Percentiles rank a stretch among this genome's conserved stretches.
Evolutionary conservation across 2,797 vertebrate genomes (phyloP).

Genomic region (Pteronotus mesoamericanus): DNA sequence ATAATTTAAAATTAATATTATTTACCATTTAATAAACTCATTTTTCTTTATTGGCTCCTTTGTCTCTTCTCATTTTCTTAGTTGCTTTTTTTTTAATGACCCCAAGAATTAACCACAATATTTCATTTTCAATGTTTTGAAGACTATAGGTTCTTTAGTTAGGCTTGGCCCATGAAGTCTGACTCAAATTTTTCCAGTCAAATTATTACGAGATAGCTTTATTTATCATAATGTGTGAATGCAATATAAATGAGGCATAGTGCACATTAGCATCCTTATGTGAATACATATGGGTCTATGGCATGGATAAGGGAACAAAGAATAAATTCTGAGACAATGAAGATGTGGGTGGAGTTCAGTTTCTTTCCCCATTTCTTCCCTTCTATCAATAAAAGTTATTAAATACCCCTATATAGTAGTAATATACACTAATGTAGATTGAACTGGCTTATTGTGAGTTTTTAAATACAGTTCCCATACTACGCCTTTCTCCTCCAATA

Average conservation of each 20-base stretch:
- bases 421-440: background rate
- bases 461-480: background rate
- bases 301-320: background rate
- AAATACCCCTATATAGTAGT: background rate
- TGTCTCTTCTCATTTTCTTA: background rate
- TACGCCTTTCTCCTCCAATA: background rate
- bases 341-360: background rate
- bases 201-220: constrained; percentile 44
- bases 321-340: background rate
- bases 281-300: background rate
- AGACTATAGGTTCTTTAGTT: background rate
- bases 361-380: background rate
- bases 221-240: background rate
- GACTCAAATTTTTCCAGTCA: background rate
- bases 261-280: background rate
- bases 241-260: background rate
- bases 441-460: constrained; percentile 5
- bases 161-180: background rate
- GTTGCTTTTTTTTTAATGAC: background rate
- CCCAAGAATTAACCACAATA: constrained; percentile 2
- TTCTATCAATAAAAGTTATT: background rate
- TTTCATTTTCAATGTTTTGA: constrained; percentile 17
- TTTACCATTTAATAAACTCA: background rate
- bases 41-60: background rate
- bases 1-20: background rate